Evolutionary conservation across 2,113 vertebrate species (phyloP), one percentile per base, ranked within the genome.

Genomic region (Anser brachyrhynchus): DNA sequence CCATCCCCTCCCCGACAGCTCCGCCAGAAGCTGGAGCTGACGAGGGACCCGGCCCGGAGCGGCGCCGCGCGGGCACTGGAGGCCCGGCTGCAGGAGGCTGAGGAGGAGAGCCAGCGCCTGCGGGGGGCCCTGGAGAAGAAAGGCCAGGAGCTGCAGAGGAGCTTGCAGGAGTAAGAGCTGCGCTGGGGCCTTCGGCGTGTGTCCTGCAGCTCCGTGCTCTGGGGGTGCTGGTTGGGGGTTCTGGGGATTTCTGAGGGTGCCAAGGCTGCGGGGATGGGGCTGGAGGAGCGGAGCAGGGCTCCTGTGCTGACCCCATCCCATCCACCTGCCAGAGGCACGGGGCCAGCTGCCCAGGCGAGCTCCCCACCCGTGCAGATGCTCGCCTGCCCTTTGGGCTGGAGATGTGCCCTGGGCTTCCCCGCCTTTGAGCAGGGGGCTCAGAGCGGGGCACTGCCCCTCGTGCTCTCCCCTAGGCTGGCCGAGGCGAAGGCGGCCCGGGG

Each of bases 71-170:
- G 91, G 37, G 81, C 58, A 17, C 96, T 98, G 95, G 98, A 98
- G 89, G 96, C 91, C 19, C 98, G 97, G 95, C 98, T 99, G 94
- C 98, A 98, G 92, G 98, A 98, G 82, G 97, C 96, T 26, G 93
- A 98, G 57, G 98, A 98, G 65, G 98, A 99, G 94, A 99, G 98
- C 41, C 89, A 96, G 61, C 97, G 96, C 5, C 98, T 99, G 81
- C 97, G 92, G 87, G 98, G 98, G 46, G 97, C 97, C 59, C 97
- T 99, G 96, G 98, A 98, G 86, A 96, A 97, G 93, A 98, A 97
- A 87, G 98, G 91, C 66, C 98, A 92, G 26, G 99, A 99, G 84
- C 97, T 98, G 83, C 98, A 98, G 94, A 97, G 98, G 66, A 98
- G 97, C 21, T 87, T 97, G 41, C 98, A 98, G 37, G 99, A 99